Conservation (phyloP, 2,113 vertebrate species). For the Sialia sialis region DNA sequence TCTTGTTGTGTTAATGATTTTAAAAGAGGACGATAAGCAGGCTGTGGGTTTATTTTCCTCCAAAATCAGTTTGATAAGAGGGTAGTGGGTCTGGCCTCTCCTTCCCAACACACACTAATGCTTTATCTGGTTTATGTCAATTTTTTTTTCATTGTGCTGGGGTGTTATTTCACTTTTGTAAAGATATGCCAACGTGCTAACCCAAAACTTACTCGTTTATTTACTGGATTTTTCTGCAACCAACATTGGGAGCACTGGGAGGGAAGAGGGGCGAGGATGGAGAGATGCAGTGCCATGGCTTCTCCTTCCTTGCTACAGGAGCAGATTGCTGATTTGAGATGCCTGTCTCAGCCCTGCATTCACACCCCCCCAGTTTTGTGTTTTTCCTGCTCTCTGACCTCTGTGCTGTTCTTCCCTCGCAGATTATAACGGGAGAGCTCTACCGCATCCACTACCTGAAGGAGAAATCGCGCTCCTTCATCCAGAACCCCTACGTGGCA, state of each 20-base stretch:
- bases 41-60: background rate
- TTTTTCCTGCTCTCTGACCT: background rate
- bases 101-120: background rate
- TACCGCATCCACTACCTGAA: conserved; percentile 92
- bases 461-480: conserved; percentile 87
- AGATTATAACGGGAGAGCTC: conserved; percentile 96
- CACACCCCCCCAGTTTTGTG: background rate
- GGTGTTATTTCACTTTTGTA: background rate
- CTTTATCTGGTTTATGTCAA: background rate
- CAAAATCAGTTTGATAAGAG: background rate
- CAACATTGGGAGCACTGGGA: accelerated
- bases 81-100: background rate
- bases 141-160: background rate
- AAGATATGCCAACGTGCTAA: accelerated
- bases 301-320: background rate
- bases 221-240: background rate
- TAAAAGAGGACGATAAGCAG: background rate
- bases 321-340: background rate
- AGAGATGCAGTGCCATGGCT: accelerated
- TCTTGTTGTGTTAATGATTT: background rate
- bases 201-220: background rate
- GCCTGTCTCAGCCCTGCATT: background rate
- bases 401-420: background rate
- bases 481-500: conserved; percentile 91
- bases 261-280: background rate